phyloP scores from a whole-genome alignment of 2,113 vertebrate genomes.

The Amphilophus citrinellus region DNA sequence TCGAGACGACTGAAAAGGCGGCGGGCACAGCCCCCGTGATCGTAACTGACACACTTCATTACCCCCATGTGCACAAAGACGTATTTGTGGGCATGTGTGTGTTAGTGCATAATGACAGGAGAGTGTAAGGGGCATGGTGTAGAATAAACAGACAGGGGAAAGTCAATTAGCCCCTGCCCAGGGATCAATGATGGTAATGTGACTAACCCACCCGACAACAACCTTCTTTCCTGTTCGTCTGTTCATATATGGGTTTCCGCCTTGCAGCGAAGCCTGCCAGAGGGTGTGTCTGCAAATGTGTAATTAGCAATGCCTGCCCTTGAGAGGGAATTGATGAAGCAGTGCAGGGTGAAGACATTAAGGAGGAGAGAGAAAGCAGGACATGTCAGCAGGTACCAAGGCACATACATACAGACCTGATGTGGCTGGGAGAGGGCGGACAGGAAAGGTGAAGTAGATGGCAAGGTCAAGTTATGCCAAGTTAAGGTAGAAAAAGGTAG shows the following conservation, averaged over 20 bases:
- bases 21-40: constrained; percentile 53
- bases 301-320: constrained; percentile 72
- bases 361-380: background rate
- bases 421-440: background rate
- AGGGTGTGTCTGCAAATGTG: constrained; percentile 24
- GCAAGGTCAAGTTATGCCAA: constrained; percentile 13
- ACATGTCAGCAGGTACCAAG: constrained; percentile 19
- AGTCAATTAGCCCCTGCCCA: constrained; percentile 80
- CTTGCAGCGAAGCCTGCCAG: constrained; percentile 41
- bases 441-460: background rate
- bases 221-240: constrained; percentile 39
- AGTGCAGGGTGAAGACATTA: constrained; percentile 14
- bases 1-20: constrained; percentile 66
- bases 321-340: constrained; percentile 55
- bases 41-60: constrained; percentile 80
- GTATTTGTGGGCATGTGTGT: constrained; percentile 24
- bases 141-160: constrained; percentile 77
- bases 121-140: constrained; percentile 48
- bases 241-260: constrained; percentile 50
- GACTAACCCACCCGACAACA: constrained; percentile 67
- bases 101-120: constrained; percentile 43
- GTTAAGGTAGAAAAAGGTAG: background rate
- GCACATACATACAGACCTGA: background rate
- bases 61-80: constrained; percentile 52
- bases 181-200: constrained; percentile 83